Evolutionary conservation across 2,797 vertebrate species (phyloP).

Genomic region (Amblyopsis hoosieri): DNA sequence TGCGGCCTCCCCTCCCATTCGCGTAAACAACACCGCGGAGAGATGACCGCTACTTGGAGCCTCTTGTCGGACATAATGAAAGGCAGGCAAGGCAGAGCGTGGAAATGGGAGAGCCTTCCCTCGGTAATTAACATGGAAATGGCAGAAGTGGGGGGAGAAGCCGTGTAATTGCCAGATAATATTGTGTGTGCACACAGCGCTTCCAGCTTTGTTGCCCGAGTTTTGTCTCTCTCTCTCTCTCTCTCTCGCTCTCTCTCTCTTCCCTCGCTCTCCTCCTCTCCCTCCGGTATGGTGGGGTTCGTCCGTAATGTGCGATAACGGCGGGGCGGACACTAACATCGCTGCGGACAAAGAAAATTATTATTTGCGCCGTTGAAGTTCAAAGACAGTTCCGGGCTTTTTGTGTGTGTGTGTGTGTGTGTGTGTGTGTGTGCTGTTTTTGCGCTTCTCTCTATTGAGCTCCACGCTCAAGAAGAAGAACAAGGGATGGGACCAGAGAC

Average conservation of each 20-base stretch:
- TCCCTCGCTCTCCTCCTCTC: slow-evolving; percentile 15
- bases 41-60: slow-evolving; percentile 42
- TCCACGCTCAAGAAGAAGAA: slow-evolving; percentile 76
- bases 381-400: slow-evolving; percentile 94
- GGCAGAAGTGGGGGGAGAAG: slow-evolving; percentile 86
- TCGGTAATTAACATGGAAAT: slow-evolving; percentile 97
- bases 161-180: slow-evolving; percentile 98
- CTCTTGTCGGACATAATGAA: slow-evolving; percentile 53
- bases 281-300: slow-evolving; percentile 81
- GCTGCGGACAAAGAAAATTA: slow-evolving; percentile 95
- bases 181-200: slow-evolving; percentile 80
- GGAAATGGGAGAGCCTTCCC: slow-evolving; percentile 91
- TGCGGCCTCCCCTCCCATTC: not conserved
- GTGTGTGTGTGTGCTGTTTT: slow-evolving; percentile 69
- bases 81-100: slow-evolving; percentile 71
- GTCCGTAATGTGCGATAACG: slow-evolving; percentile 93
- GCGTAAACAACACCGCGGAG: slow-evolving; percentile 55
- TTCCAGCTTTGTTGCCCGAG: slow-evolving; percentile 76
- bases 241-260: slow-evolving; percentile 12
- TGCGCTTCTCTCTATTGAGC: slow-evolving; percentile 84
- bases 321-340: slow-evolving; percentile 81
- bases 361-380: slow-evolving; percentile 96
- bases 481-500: slow-evolving; percentile 46
- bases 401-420: slow-evolving; percentile 63
- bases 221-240: slow-evolving; percentile 31